These are phyloP conservation scores for Egretta garzetta DNA, from an alignment of 2,113 vertebrate species.

Conservation along the genomic window DNA sequence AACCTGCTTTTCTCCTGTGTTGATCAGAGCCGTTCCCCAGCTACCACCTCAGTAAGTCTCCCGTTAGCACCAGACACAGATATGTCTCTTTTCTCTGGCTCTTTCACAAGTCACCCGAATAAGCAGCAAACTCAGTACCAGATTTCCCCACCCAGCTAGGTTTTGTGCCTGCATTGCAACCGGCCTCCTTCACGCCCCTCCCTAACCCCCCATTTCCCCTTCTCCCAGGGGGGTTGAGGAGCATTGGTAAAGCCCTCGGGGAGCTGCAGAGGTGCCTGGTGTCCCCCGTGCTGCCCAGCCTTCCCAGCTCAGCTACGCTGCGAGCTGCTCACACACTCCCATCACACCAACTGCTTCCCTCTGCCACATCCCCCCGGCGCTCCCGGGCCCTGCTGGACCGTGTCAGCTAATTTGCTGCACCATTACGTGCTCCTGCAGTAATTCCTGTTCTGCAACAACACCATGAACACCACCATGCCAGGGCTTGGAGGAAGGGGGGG, in stretches of 20 bases:
- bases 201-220: not conserved
- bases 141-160: not conserved
- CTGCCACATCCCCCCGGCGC: fast-evolving
- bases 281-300: not conserved
- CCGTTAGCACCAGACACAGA: not conserved
- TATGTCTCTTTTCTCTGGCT: fast-evolving
- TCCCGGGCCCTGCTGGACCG: not conserved
- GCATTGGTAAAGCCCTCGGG: not conserved
- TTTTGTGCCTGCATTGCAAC: fast-evolving
- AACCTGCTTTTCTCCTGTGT: not conserved
- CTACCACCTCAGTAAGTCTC: not conserved
- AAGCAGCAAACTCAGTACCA: not conserved
- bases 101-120: not conserved
- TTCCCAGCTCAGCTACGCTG: fast-evolving
- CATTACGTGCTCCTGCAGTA: not conserved
- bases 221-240: fast-evolving
- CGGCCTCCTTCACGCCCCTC: fast-evolving
- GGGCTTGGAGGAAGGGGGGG: not conserved
- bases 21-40: not conserved
- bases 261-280: not conserved
- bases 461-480: fast-evolving
- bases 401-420: not conserved
- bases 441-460: not conserved
- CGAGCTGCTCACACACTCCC: fast-evolving
- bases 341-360: not conserved